Base-by-base conservation (phyloP, 2,888 invertebrate genomes). In the Charanyca ferruginea region DNA sequence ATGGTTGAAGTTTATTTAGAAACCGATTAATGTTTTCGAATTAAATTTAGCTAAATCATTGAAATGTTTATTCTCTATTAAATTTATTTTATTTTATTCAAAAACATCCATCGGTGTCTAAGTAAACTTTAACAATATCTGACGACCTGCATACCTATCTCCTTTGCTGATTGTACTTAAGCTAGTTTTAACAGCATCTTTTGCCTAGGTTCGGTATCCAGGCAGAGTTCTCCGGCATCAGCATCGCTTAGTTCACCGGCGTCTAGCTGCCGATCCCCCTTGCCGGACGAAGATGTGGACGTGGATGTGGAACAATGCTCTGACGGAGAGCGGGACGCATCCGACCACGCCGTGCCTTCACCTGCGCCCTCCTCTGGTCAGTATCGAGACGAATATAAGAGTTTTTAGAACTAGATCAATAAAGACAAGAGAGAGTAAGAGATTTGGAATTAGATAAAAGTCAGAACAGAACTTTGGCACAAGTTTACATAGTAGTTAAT, bases 251-350 rank as follows among this genome's bases (percentile, higher is more conserved):
- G 94, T 66, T 95, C 95, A 0, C 92, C 94, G 1, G 95, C 91
- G 42, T 95, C 95, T 47, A 94, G 94, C 77, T 94, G 94, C 73
- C 89, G 94, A 64, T 94, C 94, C 6, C 97, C 97, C 60, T 77
- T 86, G 23, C 94, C 90, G 42, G 97, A 97, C 75, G 97, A 97
- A 83, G 97, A 97, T 83, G 96, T 96, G 52, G 97, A 97, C 87
- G 97, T 97, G 74, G 97, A 97, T 88, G 97, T 97, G 66, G 97
- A 97, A 84, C 97, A 97, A 89, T 97, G 97, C 85, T 97, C 97
- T 63, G 97, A 97, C 85, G 96, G 96, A 28, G 97, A 97, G 89
- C 90, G 96, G 57, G 95, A 95, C 44, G 94, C 96, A 57, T 96
- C 97, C 70, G 96, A 96, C 83, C 91, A 92, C 81, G 93, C 93